Evolutionary conservation across 2,797 vertebrate species (phyloP), one percentile per base, ranked within the genome.

Genomic region (Hephaestus fuliginosus): DNA sequence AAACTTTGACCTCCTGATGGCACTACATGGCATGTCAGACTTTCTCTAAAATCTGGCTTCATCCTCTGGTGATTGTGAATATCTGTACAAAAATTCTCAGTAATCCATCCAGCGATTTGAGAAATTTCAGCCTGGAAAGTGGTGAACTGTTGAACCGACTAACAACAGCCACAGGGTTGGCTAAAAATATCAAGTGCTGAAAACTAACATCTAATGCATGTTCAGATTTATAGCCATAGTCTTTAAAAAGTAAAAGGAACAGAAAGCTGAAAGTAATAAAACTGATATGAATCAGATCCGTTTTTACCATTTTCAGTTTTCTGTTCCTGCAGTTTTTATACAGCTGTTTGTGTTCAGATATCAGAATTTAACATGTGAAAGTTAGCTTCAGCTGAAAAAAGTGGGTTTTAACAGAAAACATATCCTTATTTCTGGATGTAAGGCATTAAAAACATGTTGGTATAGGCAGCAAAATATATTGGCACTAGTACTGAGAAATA

Each of bases 111-210:
- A 46, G 2, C 12, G 10, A 10, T 61, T 7, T 6, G 58, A 25
- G 14, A 46, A 46, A 20, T 28, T 5, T 49, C 46, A 49, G 25
- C 17, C 14, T 11, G 22, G 22, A 18, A 48, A 46, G 43, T 48
- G 22, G 46, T 28, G 5, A 5, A 28, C 67, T 11, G 46, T 52
- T 48, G 48, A 20, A 60, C 12, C 2, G 1, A 25, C 9, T 0
- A 5, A 43, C 30, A 33, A 33, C 3, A 33, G 30, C 30, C 30
- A 33, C 30, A 33, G 3, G 5, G 1, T 33, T 33, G 25, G 12
- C 49, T 53, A 39, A 56, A 73, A 55, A 44, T 55, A 55, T 7
- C 18, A 46, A 22, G 20, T 25, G 25, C 62, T 74, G 30, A 66
- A 57, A 56, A 13, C 39, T 65, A 25, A 57, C 51, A 36, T 22